phyloP scores from a whole-genome alignment of 2,888 invertebrate species.

The Diloba caeruleocephala region DNA sequence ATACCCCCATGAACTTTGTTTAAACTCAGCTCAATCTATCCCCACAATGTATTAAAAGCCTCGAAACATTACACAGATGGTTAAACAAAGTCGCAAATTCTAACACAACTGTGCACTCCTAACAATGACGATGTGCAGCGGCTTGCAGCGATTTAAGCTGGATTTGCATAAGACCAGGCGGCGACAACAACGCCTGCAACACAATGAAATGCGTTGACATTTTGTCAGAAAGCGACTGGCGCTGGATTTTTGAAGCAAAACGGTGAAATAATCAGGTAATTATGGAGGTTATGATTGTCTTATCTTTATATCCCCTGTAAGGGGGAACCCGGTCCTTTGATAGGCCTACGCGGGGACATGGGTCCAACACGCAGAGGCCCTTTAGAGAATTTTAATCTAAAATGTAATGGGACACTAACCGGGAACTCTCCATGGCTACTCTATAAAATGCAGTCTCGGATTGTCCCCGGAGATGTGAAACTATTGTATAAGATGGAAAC shows the following conservation, averaged over 20 bases:
- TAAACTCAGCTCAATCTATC: constrained; percentile 19
- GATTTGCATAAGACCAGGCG: constrained; percentile 46
- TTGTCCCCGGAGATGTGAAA: too few relatives aligned
- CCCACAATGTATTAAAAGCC: constrained; percentile 22
- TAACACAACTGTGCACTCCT: constrained; percentile 52
- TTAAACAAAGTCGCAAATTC: constrained; percentile 34
- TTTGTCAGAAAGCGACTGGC: constrained; percentile 26
- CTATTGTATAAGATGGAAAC: too few relatives aligned
- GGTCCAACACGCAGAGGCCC: too few relatives aligned
- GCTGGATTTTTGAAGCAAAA: constrained; percentile 8
- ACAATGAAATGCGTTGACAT: constrained; percentile 29
- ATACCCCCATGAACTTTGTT: constrained; percentile 7
- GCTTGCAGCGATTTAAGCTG: constrained; percentile 49
- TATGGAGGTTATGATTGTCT: neutral
- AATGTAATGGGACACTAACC: too few relatives aligned
- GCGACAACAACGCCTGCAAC: constrained; percentile 38
- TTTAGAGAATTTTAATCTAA: too few relatives aligned
- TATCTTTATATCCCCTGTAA: neutral
- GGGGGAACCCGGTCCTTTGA: too few relatives aligned
- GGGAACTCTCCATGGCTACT: too few relatives aligned
- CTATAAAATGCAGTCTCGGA: too few relatives aligned
- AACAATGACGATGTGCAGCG: constrained; percentile 50
- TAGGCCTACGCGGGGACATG: too few relatives aligned
- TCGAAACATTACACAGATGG: constrained; percentile 21
- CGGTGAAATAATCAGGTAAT: constrained; percentile 13